Base-by-base conservation (phyloP, 1,140 invertebrate genomes). In the Dermatophagoides farinae region DNA sequence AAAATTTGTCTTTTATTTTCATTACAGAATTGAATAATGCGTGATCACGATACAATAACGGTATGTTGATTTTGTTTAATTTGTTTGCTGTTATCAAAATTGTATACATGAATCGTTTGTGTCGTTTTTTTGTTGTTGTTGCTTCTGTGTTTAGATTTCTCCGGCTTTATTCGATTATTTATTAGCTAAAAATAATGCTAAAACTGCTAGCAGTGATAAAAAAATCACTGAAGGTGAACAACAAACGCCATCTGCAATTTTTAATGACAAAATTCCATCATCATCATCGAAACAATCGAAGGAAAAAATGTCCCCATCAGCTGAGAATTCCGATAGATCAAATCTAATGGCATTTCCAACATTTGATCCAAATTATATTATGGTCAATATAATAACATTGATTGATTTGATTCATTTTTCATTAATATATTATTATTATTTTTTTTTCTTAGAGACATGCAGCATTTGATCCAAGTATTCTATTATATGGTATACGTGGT, bases 301-400 rank as follows among this genome's bases (percentile, higher is more conserved):
- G 2, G 2, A 31, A 31, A 31, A 31, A 31, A 31, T 31, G 31
- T 31, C 31, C 31, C 31, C 2, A 8, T 31, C 31, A 31, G 31
- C 31, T 31, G 31, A 31, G 2, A 31, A 31, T 31, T 31, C 31
- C 31, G 31, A 31, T 4, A 8, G 31, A 31, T 31, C 31, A 31
- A n/a, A n/a, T n/a, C n/a, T n/a, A n/a, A 4, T 31, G 31, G 31
- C 31, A 8, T 31, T 31, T 31, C 8, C 31, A 8, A 31, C 31
- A 31, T 31, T 55, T 23, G 53, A 55, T 44, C 53, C 53, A 14
- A 23, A 55, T 12, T 55, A 55, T 25, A 55, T 55, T 55, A 23
- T 23, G 11, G 53, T 55, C 14, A 38, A 8, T 31, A 31, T 31
- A 31, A 31, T 31, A 31, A 31, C 31, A 2, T 31, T 31, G 8